Evolutionary conservation across 2,113 vertebrate species (phyloP).

Genomic region (Chroicocephalus ridibundus): DNA sequence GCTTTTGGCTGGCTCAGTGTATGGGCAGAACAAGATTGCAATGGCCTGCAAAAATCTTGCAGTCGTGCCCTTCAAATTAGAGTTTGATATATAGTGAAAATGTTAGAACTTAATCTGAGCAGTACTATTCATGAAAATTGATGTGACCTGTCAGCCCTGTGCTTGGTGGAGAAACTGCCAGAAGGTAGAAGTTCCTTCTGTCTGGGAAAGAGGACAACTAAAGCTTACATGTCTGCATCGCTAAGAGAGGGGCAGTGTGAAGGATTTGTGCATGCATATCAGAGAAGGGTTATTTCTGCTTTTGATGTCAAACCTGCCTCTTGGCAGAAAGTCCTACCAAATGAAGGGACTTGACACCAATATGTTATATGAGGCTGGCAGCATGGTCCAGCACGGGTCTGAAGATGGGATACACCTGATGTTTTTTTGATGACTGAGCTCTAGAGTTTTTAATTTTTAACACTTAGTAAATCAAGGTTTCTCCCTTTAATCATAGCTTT

Average conservation of each 20-base stretch:
- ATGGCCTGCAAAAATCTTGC: background rate
- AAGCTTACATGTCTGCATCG: background rate
- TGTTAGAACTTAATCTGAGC: background rate
- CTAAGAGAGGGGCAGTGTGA: background rate
- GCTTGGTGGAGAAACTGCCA: background rate
- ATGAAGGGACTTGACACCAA: background rate
- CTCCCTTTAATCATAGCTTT: background rate
- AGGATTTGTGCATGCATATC: background rate
- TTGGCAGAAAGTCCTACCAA: background rate
- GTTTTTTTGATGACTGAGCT: background rate
- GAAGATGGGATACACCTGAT: background rate
- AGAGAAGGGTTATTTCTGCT: background rate
- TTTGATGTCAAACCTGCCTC: background rate
- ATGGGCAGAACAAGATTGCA: background rate
- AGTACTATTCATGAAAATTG: background rate
- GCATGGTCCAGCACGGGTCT: background rate
- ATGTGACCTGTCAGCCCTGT: background rate
- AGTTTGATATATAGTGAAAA: background rate
- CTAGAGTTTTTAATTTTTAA: background rate
- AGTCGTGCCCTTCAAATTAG: background rate
- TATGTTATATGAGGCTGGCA: background rate
- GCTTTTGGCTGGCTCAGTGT: background rate
- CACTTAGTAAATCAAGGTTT: background rate
- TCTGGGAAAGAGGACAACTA: background rate
- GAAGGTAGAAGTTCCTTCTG: background rate